These are phyloP conservation scores for Coptodon rendalli DNA, from an alignment of 2,113 vertebrate species.

Conservation along the genomic window DNA sequence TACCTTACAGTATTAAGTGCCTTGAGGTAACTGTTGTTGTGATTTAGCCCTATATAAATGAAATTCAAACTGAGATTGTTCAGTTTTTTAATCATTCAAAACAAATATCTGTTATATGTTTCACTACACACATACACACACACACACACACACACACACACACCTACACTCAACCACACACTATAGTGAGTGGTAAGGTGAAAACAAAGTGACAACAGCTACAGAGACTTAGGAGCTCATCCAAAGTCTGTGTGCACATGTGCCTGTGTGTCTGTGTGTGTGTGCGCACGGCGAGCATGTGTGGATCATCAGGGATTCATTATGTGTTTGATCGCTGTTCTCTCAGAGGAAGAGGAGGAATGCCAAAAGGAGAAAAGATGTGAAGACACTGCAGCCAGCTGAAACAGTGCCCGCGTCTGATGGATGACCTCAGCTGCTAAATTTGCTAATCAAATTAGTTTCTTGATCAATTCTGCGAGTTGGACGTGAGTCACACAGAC, in stretches of 20 bases:
- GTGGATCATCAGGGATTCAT: not conserved
- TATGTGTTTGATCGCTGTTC: not conserved
- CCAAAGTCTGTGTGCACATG: not conserved
- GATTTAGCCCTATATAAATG: not conserved
- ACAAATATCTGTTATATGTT: not conserved
- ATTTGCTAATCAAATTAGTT: not conserved
- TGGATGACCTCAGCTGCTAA: not conserved
- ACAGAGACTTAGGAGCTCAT: not conserved
- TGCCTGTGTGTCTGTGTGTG: not conserved
- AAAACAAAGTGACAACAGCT: not conserved
- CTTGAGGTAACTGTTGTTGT: not conserved
- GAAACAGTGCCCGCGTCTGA: not conserved
- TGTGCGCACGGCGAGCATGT: not conserved
- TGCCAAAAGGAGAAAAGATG: conserved; percentile 1
- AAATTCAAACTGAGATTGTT: not conserved
- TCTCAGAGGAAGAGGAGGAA: not conserved
- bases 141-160: not conserved
- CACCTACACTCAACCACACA: not conserved
- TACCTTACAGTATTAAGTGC: not conserved
- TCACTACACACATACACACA: not conserved
- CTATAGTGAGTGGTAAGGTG: not conserved
- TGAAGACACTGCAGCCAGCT: not conserved
- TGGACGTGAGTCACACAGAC: not conserved
- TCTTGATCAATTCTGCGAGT: not conserved
- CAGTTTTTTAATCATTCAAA: fast-evolving